Base-by-base conservation (phyloP, 2,113 vertebrate species). In the Catharus minimus region DNA sequence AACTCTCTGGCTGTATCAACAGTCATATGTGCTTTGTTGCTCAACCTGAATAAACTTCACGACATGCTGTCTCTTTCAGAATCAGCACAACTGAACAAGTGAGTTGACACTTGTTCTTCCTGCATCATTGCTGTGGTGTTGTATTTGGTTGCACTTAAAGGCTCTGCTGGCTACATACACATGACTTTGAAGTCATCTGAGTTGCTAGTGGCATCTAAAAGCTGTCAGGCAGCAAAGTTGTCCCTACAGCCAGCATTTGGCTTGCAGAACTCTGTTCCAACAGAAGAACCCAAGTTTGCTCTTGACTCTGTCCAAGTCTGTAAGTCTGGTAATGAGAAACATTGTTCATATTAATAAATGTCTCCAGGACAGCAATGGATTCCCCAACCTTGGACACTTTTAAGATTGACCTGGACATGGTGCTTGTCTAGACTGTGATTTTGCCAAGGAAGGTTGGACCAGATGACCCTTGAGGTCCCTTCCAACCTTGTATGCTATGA, bases 1-100 rank as follows among this genome's bases (percentile, higher is more conserved):
- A 33, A 39, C 33, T 76, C n/a, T 84, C 33, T 82, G 85, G 33
- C 50, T 91, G 39, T 90, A 82, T 86, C 80, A 86, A 76, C 82
- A 94, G 73, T 88, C 68, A 24, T 71, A 73, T 47, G 68, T 74
- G 73, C 60, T 92, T 90, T 88, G 90, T 73, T 88, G 56, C 83
- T 90, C 60, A 81, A 80, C 68, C 88, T 86, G 65, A 90, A 55
- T 88, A 92, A 92, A 77, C 80, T 83, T 80, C 22, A 62, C 8
- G 26, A 38, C 32, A 24, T 43, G 39, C 52, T 82, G 61, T 62
- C 61, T 74, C 64, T 82, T 49, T 36, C 41, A 66, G 61, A 92
- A 62, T 47, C 2, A 0, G 24, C 4, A 0, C 64, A 90, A 90
- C 60, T 90, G 82, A 93, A 36, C 24, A 33, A 88, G 55, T 46